phyloP scores from a whole-genome alignment of 2,888 invertebrate genomes.

The Pseudococcus viburni region DNA sequence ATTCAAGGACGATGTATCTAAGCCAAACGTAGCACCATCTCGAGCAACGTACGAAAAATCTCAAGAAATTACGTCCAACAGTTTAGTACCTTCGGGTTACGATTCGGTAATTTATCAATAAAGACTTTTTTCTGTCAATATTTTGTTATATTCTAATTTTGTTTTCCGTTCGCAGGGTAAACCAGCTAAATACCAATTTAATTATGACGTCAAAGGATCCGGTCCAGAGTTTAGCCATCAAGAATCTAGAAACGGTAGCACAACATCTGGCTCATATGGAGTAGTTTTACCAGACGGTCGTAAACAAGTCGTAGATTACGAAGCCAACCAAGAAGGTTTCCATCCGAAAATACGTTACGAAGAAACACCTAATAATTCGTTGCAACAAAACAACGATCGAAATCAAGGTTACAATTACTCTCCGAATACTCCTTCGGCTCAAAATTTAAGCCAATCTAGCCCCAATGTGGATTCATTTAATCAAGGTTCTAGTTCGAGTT shows the following conservation, averaged over 20 bases:
- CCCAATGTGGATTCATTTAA: not conserved
- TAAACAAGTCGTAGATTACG: conserved; percentile 78
- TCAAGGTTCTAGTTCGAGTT: not conserved
- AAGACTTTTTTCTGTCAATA: too few relatives aligned
- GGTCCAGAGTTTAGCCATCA: conserved; percentile 78
- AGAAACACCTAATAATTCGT: conserved; percentile 69
- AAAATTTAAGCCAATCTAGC: too few relatives aligned
- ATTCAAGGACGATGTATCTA: not conserved
- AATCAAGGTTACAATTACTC: conserved; percentile 34
- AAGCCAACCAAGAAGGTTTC: conserved; percentile 77
- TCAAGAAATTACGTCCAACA: not conserved
- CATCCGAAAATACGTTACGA: conserved; percentile 76
- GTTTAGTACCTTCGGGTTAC: not conserved
- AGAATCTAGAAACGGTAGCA: conserved; percentile 78
- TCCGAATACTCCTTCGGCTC: not conserved
- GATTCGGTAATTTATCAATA: conserved; percentile 21
- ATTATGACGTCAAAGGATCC: conserved; percentile 77
- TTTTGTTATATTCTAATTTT: too few relatives aligned
- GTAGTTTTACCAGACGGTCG: conserved; percentile 78
- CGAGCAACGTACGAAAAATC: conserved; percentile 32
- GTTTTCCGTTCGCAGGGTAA: conserved; percentile 71
- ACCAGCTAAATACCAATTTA: conserved; percentile 78
- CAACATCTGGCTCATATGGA: conserved; percentile 78
- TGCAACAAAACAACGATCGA: conserved; percentile 29
- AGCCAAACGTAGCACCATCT: not conserved